These are phyloP conservation scores for Rhinichthys osculus DNA, from an alignment of 2,797 vertebrate genomes.

Conservation along the genomic window DNA sequence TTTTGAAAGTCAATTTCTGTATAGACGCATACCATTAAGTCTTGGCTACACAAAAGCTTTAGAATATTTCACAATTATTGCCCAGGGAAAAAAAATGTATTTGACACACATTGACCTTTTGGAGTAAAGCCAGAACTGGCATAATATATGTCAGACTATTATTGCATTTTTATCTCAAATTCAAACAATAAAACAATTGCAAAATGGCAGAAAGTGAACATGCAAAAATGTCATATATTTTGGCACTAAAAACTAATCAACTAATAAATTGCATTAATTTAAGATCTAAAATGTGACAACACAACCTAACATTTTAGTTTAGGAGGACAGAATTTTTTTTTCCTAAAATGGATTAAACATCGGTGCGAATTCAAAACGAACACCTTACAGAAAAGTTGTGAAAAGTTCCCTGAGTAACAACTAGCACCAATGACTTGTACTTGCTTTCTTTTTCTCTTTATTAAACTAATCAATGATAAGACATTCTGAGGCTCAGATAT, in stretches of 20 bases:
- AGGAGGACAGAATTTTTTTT: not conserved
- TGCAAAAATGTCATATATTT: not conserved
- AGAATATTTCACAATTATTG: not conserved
- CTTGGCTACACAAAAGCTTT: not conserved
- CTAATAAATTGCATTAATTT: not conserved
- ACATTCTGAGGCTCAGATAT: not conserved
- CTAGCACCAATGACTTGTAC: not conserved
- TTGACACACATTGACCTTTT: not conserved
- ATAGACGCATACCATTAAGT: not conserved
- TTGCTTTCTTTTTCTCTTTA: not conserved
- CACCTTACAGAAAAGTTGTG: not conserved
- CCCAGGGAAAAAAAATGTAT: not conserved
- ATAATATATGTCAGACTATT: not conserved
- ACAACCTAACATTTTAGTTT: not conserved
- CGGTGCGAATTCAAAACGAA: not conserved
- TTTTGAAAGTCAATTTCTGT: constrained; percentile 1
- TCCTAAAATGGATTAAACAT: not conserved
- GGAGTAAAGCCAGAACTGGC: not conserved
- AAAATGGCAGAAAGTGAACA: not conserved
- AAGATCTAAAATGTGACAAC: not conserved
- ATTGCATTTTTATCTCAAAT: not conserved
- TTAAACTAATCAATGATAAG: not conserved
- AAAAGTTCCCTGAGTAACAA: not conserved
- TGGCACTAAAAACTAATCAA: not conserved
- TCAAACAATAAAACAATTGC: not conserved